phyloP scores from a whole-genome alignment of 2,797 vertebrate genomes.

The Dipus sagitta region DNA sequence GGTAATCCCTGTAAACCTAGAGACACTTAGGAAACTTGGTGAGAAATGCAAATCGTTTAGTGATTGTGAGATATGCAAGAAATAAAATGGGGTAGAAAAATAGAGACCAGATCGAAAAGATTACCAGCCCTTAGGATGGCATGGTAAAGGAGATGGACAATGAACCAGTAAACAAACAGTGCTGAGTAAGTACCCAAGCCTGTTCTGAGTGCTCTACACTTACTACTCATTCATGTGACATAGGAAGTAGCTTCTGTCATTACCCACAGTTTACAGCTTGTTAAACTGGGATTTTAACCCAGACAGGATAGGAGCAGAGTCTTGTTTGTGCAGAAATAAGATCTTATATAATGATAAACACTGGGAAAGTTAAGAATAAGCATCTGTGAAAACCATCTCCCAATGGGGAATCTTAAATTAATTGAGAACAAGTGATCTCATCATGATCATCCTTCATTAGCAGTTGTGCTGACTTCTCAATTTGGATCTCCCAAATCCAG shows the following conservation, averaged over 20 bases:
- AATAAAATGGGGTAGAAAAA: neutral
- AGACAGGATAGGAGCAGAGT: neutral
- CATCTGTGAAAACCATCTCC: neutral
- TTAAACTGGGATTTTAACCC: neutral
- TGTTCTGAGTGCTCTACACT: neutral
- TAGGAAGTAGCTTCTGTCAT: neutral
- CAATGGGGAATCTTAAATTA: neutral
- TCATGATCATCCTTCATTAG: neutral
- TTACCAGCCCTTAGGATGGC: neutral
- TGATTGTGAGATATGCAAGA: neutral
- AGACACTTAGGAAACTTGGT: slow-evolving; percentile 7
- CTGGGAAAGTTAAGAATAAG: neutral
- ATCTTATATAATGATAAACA: neutral
- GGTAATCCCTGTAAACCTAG: neutral
- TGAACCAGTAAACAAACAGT: neutral
- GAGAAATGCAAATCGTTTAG: neutral
- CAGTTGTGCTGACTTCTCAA: neutral
- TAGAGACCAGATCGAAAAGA: neutral
- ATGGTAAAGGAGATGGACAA: neutral
- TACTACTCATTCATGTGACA: neutral
- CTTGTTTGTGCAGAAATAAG: neutral
- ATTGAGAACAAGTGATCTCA: neutral
- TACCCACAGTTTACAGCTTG: neutral
- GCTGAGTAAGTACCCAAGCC: neutral
- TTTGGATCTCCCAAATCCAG: neutral